Conservation (phyloP, 2,888 invertebrate species). For the Rhagonycha lutea region DNA sequence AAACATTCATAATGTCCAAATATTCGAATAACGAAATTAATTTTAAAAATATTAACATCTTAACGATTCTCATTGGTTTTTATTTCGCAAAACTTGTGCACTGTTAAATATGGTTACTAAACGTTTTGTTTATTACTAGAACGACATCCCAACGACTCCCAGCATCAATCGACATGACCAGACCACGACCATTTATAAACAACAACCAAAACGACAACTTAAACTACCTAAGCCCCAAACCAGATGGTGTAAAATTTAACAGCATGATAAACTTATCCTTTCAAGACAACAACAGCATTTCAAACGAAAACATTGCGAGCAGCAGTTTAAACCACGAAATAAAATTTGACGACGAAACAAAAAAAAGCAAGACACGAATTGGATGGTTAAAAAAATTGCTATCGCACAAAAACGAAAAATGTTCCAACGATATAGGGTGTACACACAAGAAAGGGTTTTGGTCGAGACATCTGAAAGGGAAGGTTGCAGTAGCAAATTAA, state of each 20-base stretch:
- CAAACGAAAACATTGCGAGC: constrained; percentile 33
- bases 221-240: constrained; percentile 44
- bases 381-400: constrained; percentile 36
- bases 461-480: constrained; percentile 16
- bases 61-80: no score
- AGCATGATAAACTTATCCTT: constrained; percentile 39
- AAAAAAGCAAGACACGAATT: constrained; percentile 32
- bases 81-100: no score
- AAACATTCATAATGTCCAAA: no score
- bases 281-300: constrained; percentile 28
- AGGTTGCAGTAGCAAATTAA: constrained; percentile 23
- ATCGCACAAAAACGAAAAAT: constrained; percentile 19
- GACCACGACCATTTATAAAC: neutral
- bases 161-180: neutral
- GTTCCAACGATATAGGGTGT: constrained; percentile 10
- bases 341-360: constrained; percentile 25
- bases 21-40: no score
- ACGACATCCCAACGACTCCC: neutral
- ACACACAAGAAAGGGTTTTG: constrained; percentile 30
- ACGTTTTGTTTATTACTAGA: neutral
- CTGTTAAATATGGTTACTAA: constrained; percentile 17
- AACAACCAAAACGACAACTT: constrained; percentile 40
- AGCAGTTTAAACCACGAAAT: constrained; percentile 38
- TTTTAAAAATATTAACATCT: no score
- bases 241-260: constrained; percentile 40